These are phyloP conservation scores for Perca fluviatilis DNA, from an alignment of 2,113 vertebrate genomes.

Conservation along the genomic window DNA sequence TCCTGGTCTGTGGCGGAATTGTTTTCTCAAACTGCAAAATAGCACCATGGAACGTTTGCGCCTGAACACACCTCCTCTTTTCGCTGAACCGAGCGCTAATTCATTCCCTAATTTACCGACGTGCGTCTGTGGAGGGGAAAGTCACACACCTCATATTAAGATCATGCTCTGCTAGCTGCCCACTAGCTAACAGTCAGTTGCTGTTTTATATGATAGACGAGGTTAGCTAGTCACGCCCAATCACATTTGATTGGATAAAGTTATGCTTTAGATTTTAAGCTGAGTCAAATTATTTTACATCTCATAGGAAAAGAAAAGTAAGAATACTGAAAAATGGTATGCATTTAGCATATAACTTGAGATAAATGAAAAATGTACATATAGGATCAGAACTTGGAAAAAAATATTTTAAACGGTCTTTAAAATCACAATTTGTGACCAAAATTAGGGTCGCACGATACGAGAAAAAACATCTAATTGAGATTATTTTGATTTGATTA, in stretches of 20 bases:
- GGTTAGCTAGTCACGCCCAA: not conserved
- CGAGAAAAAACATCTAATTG: too few species aligned
- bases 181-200: too few species aligned
- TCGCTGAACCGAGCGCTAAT: too few species aligned
- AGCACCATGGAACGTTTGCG: too few species aligned
- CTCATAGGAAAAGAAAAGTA: not conserved
- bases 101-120: too few species aligned
- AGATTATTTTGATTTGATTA: too few species aligned
- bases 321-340: not conserved
- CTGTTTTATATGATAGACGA: too few species aligned
- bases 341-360: not conserved
- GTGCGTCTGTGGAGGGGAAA: too few species aligned
- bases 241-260: not conserved
- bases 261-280: not conserved
- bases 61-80: too few species aligned
- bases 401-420: not conserved
- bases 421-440: not conserved
- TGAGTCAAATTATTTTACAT: not conserved
- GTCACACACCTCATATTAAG: not conserved
- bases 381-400: not conserved
- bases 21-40: too few species aligned
- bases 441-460: too few species aligned
- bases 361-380: not conserved
- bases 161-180: not conserved
- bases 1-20: too few species aligned